phyloP scores from a whole-genome alignment of 2,797 vertebrate genomes.

The Luscinia megarhynchos region DNA sequence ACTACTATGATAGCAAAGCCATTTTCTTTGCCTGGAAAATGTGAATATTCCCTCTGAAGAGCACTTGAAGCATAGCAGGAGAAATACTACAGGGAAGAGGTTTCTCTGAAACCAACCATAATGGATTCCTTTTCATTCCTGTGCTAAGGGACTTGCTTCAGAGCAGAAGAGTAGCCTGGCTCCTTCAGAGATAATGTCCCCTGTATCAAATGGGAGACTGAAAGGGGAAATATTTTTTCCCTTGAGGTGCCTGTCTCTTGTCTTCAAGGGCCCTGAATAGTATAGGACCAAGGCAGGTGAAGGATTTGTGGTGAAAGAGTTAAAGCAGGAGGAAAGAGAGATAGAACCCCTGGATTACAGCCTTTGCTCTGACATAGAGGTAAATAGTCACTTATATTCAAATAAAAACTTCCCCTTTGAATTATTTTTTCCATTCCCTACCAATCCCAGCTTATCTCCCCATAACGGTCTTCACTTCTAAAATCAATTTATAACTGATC shows the following conservation, averaged over 20 bases:
- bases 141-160: not conserved
- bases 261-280: not conserved
- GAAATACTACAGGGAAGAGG: not conserved
- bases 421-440: slow-evolving; percentile 49
- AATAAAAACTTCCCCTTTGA: slow-evolving; percentile 37
- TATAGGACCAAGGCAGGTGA: accelerated
- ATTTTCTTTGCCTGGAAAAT: slow-evolving; percentile 29
- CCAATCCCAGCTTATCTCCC: slow-evolving; percentile 32
- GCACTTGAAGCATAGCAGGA: not conserved
- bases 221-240: not conserved
- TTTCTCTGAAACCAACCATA: slow-evolving; percentile 16
- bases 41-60: slow-evolving; percentile 47
- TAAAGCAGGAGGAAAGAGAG: not conserved
- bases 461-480: slow-evolving; percentile 8
- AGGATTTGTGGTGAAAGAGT: not conserved
- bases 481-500: slow-evolving; percentile 66
- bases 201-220: not conserved
- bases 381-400: slow-evolving; percentile 12
- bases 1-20: slow-evolving; percentile 1
- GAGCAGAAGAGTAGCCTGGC: not conserved
- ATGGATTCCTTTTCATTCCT: slow-evolving; percentile 37
- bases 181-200: slow-evolving; percentile 8
- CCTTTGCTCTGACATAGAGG: not conserved
- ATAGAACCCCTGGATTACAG: not conserved
- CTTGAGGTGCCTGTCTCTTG: not conserved